Evolutionary conservation across 2,113 vertebrate genomes (phyloP).

Genomic region (Thunnus maccoyii): DNA sequence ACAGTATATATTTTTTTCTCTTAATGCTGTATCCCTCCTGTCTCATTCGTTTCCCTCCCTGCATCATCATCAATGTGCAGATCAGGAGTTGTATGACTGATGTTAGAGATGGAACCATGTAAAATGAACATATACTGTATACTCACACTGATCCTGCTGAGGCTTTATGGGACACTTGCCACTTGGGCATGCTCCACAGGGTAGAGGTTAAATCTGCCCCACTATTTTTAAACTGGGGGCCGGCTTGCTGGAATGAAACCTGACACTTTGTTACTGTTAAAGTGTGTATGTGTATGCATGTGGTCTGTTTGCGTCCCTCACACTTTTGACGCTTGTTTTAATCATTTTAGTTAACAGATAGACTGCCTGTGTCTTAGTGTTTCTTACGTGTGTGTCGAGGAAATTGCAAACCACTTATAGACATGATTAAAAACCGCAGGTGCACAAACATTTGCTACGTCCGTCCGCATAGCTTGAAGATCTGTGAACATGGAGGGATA

Average conservation of each 20-base stretch:
- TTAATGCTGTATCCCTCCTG: no score
- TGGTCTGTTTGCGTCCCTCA: constrained; percentile 26
- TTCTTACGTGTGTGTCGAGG: not conserved
- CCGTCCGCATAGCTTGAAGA: constrained; percentile 17
- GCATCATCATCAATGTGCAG: not conserved
- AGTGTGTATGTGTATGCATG: constrained; percentile 9
- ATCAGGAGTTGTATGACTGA: not conserved
- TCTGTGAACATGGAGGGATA: constrained; percentile 18
- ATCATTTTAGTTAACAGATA: constrained; percentile 2
- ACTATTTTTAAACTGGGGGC: constrained; percentile 78
- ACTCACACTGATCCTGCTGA: constrained; percentile 9
- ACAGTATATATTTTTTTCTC: not conserved
- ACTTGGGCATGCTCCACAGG: constrained; percentile 63
- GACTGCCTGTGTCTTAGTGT: not conserved
- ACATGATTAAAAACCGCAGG: constrained; percentile 25
- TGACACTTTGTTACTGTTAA: constrained; percentile 70
- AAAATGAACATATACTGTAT: not conserved
- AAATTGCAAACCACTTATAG: constrained; percentile 7
- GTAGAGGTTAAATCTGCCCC: constrained; percentile 60
- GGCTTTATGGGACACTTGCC: constrained; percentile 56
- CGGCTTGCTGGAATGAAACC: constrained; percentile 74
- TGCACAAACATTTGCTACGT: constrained; percentile 30
- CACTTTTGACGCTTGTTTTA: not conserved
- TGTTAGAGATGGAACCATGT: not conserved
- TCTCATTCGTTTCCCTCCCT: not conserved